Evolutionary conservation across 2,113 vertebrate species (phyloP).

Genomic region (Cyanoramphus novaezelandiae): DNA sequence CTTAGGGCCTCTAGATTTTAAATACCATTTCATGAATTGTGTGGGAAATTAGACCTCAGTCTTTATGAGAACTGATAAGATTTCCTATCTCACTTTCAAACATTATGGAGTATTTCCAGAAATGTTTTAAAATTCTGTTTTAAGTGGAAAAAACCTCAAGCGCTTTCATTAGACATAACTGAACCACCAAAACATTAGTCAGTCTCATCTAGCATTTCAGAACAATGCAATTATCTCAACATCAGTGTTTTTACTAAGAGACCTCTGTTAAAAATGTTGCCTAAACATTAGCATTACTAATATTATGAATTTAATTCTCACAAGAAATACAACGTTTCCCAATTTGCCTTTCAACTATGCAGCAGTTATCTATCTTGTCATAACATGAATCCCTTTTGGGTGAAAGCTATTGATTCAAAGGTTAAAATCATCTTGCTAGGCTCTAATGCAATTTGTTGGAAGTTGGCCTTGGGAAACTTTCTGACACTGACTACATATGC

Average conservation of each 20-base stretch:
- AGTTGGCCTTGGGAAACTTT: slow-evolving; percentile 74
- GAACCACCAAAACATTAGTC: neutral
- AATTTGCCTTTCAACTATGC: slow-evolving; percentile 56
- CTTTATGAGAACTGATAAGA: slow-evolving; percentile 26
- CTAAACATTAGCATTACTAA: slow-evolving; percentile 25
- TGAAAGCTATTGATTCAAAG: slow-evolving; percentile 68
- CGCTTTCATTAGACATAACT: neutral
- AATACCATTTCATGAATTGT: neutral
- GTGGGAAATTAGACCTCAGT: neutral
- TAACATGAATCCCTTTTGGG: slow-evolving; percentile 75
- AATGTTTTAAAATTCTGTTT: neutral
- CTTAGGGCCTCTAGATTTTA: neutral
- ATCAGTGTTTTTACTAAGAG: slow-evolving; percentile 24
- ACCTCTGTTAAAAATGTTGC: slow-evolving; percentile 7
- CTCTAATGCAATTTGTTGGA: slow-evolving; percentile 72
- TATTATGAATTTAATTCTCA: slow-evolving; percentile 48
- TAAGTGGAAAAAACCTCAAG: slow-evolving; percentile 13
- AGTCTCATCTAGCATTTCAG: neutral
- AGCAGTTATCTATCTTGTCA: slow-evolving; percentile 61
- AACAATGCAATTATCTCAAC: slow-evolving; percentile 17
- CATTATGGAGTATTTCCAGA: slow-evolving; percentile 12
- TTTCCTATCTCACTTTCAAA: neutral
- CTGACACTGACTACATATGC: slow-evolving; percentile 59
- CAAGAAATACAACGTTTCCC: slow-evolving; percentile 36
- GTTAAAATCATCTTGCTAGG: slow-evolving; percentile 69